Conservation (phyloP, 2,797 vertebrate species). For the Cynodonichthys magdalenae region DNA sequence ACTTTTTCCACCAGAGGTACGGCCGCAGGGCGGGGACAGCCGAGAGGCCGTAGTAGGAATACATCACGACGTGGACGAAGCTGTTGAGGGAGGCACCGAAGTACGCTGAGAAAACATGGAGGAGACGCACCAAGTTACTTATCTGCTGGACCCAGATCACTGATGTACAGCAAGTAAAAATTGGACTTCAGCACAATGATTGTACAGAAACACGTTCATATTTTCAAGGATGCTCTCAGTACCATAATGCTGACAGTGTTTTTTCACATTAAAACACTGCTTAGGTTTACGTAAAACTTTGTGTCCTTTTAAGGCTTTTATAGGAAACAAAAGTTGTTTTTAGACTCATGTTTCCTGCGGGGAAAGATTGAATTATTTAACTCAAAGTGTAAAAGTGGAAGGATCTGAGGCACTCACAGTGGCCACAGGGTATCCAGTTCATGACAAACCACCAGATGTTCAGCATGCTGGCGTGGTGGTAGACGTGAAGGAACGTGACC, state of each 20-base stretch:
- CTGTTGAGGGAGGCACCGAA: constrained; percentile 95
- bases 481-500: constrained; percentile 95
- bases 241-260: background rate
- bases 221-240: background rate
- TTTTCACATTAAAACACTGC: too few species aligned
- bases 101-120: constrained; percentile 82
- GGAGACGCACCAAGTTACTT: constrained; percentile 14
- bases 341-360: constrained; percentile 39
- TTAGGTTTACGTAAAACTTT: background rate
- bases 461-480: constrained; percentile 93
- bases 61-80: constrained; percentile 98
- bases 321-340: constrained; percentile 28
- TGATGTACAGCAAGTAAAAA: constrained; percentile 3
- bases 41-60: constrained; percentile 95
- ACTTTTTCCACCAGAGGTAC: constrained; percentile 99
- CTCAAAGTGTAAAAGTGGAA: constrained; percentile 31
- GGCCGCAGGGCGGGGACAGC: constrained; percentile 91
- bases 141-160: background rate
- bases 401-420: constrained; percentile 87
- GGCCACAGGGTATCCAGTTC: constrained; percentile 98
- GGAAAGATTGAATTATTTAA: constrained; percentile 61
- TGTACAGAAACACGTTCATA: background rate
- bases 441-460: constrained; percentile 99
- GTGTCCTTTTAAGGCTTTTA: constrained; percentile 18
- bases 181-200: too few species aligned